Evolutionary conservation across 2,888 invertebrate species (phyloP).

Genomic region (Trichogramma evanescens): DNA sequence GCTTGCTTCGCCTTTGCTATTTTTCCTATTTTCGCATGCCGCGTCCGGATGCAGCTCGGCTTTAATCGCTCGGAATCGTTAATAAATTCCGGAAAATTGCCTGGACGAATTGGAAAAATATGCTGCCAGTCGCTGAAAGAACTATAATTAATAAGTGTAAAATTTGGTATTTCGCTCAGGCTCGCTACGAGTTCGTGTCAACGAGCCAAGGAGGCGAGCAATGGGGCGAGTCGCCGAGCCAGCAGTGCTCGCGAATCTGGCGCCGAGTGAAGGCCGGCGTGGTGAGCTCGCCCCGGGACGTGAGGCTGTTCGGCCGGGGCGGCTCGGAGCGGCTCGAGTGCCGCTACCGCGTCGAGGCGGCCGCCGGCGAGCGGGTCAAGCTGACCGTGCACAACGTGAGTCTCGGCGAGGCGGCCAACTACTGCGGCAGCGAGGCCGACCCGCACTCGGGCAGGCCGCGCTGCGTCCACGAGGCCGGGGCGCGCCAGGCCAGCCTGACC

Average conservation of each 20-base stretch:
- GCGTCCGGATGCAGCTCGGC: no score
- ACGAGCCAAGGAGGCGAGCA: slow-evolving; percentile 67
- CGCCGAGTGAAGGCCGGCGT: slow-evolving; percentile 59
- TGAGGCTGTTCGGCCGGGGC: slow-evolving; percentile 77
- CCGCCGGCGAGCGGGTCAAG: slow-evolving; percentile 59
- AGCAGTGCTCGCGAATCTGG: slow-evolving; percentile 58
- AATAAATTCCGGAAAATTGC: no score
- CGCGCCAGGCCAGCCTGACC: slow-evolving; percentile 48
- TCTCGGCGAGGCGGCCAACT: slow-evolving; percentile 58
- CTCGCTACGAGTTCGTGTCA: slow-evolving; percentile 76
- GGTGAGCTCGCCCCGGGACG: slow-evolving; percentile 63
- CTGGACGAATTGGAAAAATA: background rate
- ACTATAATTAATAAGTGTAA: background rate
- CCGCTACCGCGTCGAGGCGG: slow-evolving; percentile 68
- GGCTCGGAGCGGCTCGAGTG: slow-evolving; percentile 72
- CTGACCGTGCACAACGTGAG: slow-evolving; percentile 65
- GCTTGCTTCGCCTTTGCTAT: no score
- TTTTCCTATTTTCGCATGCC: no score
- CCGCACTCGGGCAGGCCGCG: slow-evolving; percentile 64
- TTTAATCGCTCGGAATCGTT: no score
- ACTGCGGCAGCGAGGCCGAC: slow-evolving; percentile 64
- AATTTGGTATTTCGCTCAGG: slow-evolving; percentile 26
- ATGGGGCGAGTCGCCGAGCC: slow-evolving; percentile 47
- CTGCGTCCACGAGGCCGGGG: slow-evolving; percentile 46
- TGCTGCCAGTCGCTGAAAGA: background rate